These are phyloP conservation scores for Electrona antarctica DNA, from an alignment of 2,113 vertebrate species.

Conservation along the genomic window DNA sequence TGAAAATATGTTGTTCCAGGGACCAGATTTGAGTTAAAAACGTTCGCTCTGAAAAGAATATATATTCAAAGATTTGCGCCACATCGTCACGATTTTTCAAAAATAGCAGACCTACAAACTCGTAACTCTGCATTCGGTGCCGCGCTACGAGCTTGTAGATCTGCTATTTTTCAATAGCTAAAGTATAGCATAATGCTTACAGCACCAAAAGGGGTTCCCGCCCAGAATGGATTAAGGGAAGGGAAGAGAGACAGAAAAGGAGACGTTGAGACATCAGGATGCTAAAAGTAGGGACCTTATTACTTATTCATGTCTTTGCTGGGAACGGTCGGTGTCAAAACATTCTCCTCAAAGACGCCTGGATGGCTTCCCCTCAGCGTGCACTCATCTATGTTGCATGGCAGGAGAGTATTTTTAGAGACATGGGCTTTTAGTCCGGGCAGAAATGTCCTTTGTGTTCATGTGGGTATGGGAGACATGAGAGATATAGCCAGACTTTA, in stretches of 20 bases:
- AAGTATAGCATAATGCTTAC: too few relatives aligned
- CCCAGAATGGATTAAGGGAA: too few relatives aligned
- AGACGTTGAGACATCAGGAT: conserved; percentile 14
- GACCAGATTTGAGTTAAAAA: too few relatives aligned
- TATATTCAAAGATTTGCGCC: too few relatives aligned
- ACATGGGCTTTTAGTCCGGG: conserved; percentile 37
- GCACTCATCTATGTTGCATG: conserved; percentile 76
- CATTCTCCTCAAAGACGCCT: conserved; percentile 41
- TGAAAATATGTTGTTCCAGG: too few relatives aligned
- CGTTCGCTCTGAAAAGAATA: too few relatives aligned
- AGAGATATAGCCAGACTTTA: not conserved
- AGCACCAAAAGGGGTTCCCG: too few relatives aligned
- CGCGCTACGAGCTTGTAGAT: too few relatives aligned
- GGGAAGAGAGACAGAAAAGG: not conserved
- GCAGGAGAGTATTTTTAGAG: conserved; percentile 73
- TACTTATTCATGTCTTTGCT: conserved; percentile 75
- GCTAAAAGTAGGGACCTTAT: conserved; percentile 64
- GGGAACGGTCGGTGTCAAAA: conserved; percentile 59
- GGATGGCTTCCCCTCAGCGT: conserved; percentile 48
- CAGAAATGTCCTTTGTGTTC: conserved; percentile 43
- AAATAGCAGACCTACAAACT: too few relatives aligned
- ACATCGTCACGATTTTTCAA: too few relatives aligned
- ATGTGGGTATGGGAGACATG: not conserved
- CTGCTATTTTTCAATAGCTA: too few relatives aligned
- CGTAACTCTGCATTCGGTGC: too few relatives aligned